Evolutionary conservation across 1,140 invertebrate genomes (phyloP).

Genomic region (Drosophila pseudoobscura): DNA sequence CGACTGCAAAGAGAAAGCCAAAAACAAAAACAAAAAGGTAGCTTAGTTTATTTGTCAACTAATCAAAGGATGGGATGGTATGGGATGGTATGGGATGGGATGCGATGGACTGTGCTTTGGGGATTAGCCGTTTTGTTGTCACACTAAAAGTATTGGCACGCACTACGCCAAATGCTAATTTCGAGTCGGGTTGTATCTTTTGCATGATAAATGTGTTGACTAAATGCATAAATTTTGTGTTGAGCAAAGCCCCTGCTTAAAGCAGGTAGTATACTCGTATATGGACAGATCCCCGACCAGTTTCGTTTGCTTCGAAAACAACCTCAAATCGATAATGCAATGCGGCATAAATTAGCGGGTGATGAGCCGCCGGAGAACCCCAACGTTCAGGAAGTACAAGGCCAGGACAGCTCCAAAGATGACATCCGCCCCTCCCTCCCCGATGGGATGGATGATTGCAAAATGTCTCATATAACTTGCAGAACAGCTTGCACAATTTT

Average conservation of each 20-base stretch:
- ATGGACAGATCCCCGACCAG: constrained; percentile 37
- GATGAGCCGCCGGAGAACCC: constrained; percentile 7
- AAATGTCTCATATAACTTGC: constrained; percentile 51
- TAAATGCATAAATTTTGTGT: constrained; percentile 56
- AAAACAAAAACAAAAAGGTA: constrained; percentile 9
- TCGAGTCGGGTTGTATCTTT: constrained; percentile 30
- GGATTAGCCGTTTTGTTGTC: constrained; percentile 24
- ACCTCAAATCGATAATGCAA: constrained; percentile 42
- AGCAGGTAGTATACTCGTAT: constrained; percentile 33
- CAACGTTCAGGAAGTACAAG: constrained; percentile 6
- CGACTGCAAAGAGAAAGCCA: constrained; percentile 67
- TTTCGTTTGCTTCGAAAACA: constrained; percentile 37
- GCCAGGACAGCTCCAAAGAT: constrained; percentile 9
- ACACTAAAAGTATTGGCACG: constrained; percentile 53
- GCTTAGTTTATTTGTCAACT: constrained; percentile 57
- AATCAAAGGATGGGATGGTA: constrained; percentile 28
- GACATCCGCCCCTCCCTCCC: too few relatives aligned
- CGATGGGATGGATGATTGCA: constrained; percentile 39
- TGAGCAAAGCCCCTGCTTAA: constrained; percentile 35
- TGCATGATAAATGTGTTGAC: constrained; percentile 55
- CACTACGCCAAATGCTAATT: constrained; percentile 50
- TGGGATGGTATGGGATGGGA: too few relatives aligned
- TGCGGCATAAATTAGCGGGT: constrained; percentile 52
- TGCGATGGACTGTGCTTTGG: not conserved
- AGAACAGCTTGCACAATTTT: constrained; percentile 49